Evolutionary conservation across 1,140 invertebrate genomes (phyloP).

Genomic region (Adoxophyes honmai): DNA sequence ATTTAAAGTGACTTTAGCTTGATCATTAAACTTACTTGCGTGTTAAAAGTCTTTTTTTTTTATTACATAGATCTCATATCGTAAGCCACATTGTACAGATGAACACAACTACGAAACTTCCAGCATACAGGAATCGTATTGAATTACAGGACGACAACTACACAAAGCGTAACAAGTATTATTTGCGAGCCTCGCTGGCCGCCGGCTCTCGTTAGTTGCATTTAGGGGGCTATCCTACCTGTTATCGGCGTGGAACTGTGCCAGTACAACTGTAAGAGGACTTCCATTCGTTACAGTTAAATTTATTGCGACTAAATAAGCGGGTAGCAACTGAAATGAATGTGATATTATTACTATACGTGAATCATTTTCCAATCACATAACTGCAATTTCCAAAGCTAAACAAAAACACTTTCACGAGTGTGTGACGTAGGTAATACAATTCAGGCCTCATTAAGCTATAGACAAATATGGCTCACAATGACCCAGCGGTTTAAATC

Average conservation of each 20-base stretch:
- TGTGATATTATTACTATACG: no score
- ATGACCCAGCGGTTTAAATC: constrained; percentile 40
- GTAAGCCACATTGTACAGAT: no score
- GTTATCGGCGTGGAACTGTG: constrained; percentile 8
- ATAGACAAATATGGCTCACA: constrained; percentile 3
- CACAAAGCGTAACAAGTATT: constrained; percentile 16
- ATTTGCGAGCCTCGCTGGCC: constrained; percentile 7
- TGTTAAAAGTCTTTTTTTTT: no score
- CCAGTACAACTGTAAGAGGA: background rate
- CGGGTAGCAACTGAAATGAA: no score
- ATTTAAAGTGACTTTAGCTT: no score
- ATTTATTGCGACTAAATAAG: background rate
- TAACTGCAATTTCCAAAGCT: no score
- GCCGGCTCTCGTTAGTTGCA: constrained; percentile 10
- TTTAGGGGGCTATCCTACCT: constrained; percentile 12
- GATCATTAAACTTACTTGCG: no score
- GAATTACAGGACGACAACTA: constrained; percentile 2
- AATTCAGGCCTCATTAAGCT: background rate
- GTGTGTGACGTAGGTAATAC: no score
- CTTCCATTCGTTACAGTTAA: background rate
- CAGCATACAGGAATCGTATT: background rate
- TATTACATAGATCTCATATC: no score
- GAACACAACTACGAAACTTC: no score
- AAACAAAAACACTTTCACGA: no score
- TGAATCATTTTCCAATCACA: no score